phyloP scores from a whole-genome alignment of 2,888 invertebrate species.

The Polymixis flavicincta region DNA sequence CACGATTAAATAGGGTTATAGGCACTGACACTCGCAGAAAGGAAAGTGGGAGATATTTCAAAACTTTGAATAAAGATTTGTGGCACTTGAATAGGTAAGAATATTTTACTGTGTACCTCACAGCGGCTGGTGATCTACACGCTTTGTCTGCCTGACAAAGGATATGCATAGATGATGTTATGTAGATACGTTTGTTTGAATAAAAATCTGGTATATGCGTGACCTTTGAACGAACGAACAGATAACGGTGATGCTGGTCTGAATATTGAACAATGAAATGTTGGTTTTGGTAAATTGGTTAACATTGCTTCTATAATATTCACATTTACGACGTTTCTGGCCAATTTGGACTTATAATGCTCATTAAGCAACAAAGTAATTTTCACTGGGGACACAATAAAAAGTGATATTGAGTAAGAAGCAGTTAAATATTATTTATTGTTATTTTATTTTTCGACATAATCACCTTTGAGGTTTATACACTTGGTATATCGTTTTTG shows the following conservation, averaged over 20 bases:
- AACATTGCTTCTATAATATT: background rate
- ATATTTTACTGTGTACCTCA: constrained; percentile 26
- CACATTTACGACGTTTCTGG: background rate
- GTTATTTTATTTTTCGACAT: too few species aligned
- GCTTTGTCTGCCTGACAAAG: constrained; percentile 50
- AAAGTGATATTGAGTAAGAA: too few species aligned
- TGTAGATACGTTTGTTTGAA: constrained; percentile 18
- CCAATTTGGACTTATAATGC: background rate
- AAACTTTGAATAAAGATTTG: constrained; percentile 51
- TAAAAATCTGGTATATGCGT: constrained; percentile 36
- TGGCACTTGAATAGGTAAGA: constrained; percentile 29
- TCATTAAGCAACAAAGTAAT: background rate
- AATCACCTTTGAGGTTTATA: too few species aligned
- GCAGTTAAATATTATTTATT: too few species aligned
- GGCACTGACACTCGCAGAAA: constrained; percentile 39
- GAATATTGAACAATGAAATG: constrained; percentile 35
- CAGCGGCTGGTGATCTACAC: constrained; percentile 31
- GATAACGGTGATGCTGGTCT: constrained; percentile 16
- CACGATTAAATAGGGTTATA: constrained; percentile 36
- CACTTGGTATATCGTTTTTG: too few species aligned
- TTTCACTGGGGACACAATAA: too few species aligned
- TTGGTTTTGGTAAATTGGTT: constrained; percentile 2
- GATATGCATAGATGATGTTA: constrained; percentile 27
- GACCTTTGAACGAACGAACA: constrained; percentile 31
- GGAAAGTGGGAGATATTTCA: constrained; percentile 26